A percentile compares a stretch with the other conserved stretches of the same genome.
phyloP scores from a whole-genome alignment of 2,113 vertebrate genomes.

The human region DNA sequence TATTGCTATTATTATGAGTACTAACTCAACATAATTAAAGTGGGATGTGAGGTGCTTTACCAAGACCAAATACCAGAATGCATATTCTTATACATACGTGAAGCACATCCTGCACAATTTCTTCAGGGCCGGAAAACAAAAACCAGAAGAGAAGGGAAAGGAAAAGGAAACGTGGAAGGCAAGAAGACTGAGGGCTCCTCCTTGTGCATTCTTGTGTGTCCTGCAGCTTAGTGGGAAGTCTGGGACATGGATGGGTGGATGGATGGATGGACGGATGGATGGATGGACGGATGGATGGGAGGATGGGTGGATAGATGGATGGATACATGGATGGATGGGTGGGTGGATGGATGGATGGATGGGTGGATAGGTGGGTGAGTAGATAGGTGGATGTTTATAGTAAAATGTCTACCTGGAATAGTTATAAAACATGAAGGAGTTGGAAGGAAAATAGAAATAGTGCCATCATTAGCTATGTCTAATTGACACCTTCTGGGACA shows the following conservation, averaged over 20 bases:
- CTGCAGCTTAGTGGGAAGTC: neutral
- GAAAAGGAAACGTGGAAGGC: neutral
- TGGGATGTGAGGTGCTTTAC: neutral
- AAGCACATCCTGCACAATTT: neutral
- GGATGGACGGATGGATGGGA: too few relatives aligned
- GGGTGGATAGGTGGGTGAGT: too few relatives aligned
- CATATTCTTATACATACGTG: neutral
- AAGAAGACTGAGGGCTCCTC: neutral
- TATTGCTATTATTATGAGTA: neutral
- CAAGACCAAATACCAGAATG: neutral
- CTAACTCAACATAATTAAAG: conserved; percentile 33
- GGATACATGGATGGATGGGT: too few relatives aligned
- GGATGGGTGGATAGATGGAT: neutral
- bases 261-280: neutral
- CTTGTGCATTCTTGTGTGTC: neutral
- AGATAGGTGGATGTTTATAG: neutral
- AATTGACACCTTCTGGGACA: neutral
- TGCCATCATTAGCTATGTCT: neutral
- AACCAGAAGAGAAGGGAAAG: neutral
- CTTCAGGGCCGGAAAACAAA: neutral
- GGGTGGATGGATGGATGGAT: too few relatives aligned
- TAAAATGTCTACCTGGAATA: neutral
- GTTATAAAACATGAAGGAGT: neutral
- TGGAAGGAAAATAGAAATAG: neutral
- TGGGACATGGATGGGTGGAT: too few relatives aligned